phyloP scores from a whole-genome alignment of 2,888 invertebrate species.

The Phaonia tiefii region DNA sequence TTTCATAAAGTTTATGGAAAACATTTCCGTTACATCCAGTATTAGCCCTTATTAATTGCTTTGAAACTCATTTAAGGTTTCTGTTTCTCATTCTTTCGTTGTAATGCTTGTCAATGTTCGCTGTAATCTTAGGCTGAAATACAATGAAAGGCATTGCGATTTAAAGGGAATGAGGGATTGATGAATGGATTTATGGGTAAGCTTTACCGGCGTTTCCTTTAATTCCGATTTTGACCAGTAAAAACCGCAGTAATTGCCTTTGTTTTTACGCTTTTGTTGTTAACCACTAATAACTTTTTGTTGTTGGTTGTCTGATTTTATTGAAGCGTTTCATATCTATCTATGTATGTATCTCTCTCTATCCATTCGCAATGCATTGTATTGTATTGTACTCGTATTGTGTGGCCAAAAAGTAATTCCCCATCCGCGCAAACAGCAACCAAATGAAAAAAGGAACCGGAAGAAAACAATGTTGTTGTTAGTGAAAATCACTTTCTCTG shows the following conservation, averaged over 20 bases:
- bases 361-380: no score
- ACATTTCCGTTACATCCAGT: no score
- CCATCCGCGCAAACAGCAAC: conserved; percentile 17
- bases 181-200: not conserved
- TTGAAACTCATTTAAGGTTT: no score
- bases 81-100: not conserved
- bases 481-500: conserved; percentile 38
- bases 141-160: not conserved
- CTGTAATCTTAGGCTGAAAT: conserved; percentile 1
- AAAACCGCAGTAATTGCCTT: conserved; percentile 54
- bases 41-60: no score
- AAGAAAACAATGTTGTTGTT: conserved; percentile 34
- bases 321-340: conserved; percentile 12
- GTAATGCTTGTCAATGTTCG: conserved; percentile 9
- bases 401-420: conserved; percentile 41
- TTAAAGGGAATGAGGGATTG: no score
- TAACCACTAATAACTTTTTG: conserved; percentile 56
- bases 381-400: no score
- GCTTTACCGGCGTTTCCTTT: not conserved
- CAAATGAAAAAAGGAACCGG: conserved; percentile 27
- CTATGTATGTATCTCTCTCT: not conserved
- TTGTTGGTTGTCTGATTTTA: conserved; percentile 19
- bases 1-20: no score
- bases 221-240: not conserved
- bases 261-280: conserved; percentile 28